Conservation (phyloP, 2,888 invertebrate species). For the Neoascia interrupta region DNA sequence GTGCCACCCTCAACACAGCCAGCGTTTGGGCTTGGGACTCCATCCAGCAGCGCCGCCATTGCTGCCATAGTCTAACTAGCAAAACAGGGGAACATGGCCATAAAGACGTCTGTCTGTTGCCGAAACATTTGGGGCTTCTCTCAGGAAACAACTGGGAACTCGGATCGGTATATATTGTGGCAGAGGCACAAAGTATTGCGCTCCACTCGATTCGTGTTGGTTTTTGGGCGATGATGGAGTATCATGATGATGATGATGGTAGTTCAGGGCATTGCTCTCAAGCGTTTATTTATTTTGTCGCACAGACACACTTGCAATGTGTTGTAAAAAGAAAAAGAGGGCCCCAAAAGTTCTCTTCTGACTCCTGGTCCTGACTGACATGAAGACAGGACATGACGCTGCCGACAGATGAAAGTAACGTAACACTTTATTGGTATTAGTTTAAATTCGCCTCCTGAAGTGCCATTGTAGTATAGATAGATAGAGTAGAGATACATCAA, state of each 20-base stretch:
- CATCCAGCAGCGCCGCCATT: slow-evolving; percentile 17
- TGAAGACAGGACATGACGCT: no score
- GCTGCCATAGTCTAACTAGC: slow-evolving; percentile 25
- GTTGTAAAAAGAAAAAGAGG: slow-evolving; percentile 16
- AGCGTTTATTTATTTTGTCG: slow-evolving; percentile 60
- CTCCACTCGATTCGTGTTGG: not conserved
- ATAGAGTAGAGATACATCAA: slow-evolving; percentile 40
- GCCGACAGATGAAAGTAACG: slow-evolving; percentile 51
- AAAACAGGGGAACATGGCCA: slow-evolving; percentile 61
- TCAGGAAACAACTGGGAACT: slow-evolving; percentile 58
- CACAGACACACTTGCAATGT: slow-evolving; percentile 27
- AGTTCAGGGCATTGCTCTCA: slow-evolving; percentile 62
- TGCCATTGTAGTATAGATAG: slow-evolving; percentile 35
- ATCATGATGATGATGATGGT: slow-evolving; percentile 48
- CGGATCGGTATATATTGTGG: slow-evolving; percentile 14
- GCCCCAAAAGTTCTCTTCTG: slow-evolving; percentile 53
- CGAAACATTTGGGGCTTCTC: slow-evolving; percentile 63
- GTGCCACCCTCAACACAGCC: not conserved
- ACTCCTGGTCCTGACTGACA: no score
- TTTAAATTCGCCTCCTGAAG: slow-evolving; percentile 25
- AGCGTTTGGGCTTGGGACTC: slow-evolving; percentile 15
- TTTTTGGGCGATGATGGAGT: slow-evolving; percentile 25
- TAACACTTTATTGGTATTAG: slow-evolving; percentile 39
- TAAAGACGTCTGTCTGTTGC: slow-evolving; percentile 63
- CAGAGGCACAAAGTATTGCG: not conserved